Evolutionary conservation across 2,888 invertebrate species (phyloP).

Genomic region (Lamellibrachia columna): DNA sequence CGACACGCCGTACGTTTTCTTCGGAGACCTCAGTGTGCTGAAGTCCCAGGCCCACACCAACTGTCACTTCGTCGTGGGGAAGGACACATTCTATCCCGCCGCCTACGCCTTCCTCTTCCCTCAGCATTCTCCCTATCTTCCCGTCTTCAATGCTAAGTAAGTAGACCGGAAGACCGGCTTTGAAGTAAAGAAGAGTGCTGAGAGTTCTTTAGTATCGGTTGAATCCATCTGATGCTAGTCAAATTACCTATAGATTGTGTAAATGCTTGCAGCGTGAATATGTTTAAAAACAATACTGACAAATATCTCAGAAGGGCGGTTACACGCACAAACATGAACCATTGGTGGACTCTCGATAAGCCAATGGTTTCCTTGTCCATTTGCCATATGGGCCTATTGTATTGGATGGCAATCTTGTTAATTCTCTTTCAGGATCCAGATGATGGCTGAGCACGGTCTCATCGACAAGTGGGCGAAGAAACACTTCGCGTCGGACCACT

Average conservation of each 20-base stretch:
- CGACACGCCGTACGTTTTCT: background rate
- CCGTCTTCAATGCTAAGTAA: constrained; percentile 8
- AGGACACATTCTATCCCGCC: constrained; percentile 13
- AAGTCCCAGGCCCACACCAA: background rate
- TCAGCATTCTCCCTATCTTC: background rate
- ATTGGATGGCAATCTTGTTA: background rate
- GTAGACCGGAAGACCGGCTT: background rate
- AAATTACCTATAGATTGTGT: no score
- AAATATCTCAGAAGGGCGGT: no score
- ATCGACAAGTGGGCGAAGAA: background rate
- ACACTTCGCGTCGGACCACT: background rate
- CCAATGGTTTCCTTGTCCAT: no score
- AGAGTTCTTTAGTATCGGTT: no score
- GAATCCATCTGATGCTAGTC: no score
- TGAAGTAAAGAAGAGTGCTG: no score
- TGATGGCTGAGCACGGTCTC: background rate
- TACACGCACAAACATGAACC: no score
- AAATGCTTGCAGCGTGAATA: no score
- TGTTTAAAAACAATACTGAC: no score
- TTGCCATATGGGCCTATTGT: no score
- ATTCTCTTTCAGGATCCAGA: background rate
- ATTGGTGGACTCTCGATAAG: no score
- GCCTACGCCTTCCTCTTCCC: constrained; percentile 6
- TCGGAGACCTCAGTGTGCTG: constrained; percentile 18
- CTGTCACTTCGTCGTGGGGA: background rate